Conservation (phyloP, 2,113 vertebrate genomes). For the Chamaea fasciata region DNA sequence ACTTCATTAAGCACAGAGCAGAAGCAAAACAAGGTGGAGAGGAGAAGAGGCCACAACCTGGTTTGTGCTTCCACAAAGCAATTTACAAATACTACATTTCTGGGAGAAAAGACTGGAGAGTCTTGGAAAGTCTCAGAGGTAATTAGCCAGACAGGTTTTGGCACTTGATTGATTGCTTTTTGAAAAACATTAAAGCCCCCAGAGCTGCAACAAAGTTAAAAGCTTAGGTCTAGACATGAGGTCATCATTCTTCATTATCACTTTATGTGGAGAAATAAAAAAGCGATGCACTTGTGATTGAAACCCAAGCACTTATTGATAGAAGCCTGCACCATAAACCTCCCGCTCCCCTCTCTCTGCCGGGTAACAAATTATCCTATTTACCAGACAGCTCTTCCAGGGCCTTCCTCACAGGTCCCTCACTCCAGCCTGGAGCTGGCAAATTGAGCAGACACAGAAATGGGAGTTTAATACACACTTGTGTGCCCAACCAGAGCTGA, state of each 20-base stretch:
- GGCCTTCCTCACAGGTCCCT: background rate
- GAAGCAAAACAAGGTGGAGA: background rate
- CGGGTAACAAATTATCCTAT: constrained; percentile 1
- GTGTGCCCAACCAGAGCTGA: background rate
- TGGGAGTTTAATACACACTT: background rate
- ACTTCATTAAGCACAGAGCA: background rate
- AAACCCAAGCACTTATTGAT: constrained; percentile 46
- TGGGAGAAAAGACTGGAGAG: background rate
- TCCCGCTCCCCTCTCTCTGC: background rate
- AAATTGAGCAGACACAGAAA: background rate
- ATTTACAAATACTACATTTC: constrained; percentile 48
- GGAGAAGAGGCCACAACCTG: background rate
- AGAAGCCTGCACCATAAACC: background rate
- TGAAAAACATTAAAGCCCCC: constrained; percentile 46
- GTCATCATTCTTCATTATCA: constrained; percentile 68
- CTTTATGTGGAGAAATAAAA: constrained; percentile 41
- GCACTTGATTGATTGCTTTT: constrained; percentile 57
- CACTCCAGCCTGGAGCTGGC: background rate
- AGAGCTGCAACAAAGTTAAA: constrained; percentile 63
- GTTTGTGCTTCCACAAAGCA: background rate
- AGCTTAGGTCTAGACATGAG: constrained; percentile 68
- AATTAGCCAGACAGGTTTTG: constrained; percentile 47
- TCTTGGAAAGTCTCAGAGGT: constrained; percentile 42
- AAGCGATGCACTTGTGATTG: constrained; percentile 32
- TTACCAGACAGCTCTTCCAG: background rate